Percentiles rank a stretch among this genome's conserved stretches.
These are phyloP conservation scores for Xenops minutus DNA, from an alignment of 2,797 vertebrate genomes.

Conservation along the genomic window DNA sequence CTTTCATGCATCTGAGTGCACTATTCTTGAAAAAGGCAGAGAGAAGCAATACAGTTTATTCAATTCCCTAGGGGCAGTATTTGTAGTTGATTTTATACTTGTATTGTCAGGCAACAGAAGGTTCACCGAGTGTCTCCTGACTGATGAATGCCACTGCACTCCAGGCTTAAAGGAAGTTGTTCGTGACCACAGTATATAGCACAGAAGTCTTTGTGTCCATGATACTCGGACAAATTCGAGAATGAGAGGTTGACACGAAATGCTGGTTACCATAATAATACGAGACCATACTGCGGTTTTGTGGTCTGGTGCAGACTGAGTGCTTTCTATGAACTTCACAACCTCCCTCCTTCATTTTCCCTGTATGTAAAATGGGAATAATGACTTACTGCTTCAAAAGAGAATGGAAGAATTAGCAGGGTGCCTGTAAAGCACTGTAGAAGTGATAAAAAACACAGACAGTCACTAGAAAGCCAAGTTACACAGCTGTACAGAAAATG, in stretches of 20 bases:
- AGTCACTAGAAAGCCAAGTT: neutral
- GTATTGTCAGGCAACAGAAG: neutral
- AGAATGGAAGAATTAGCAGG: neutral
- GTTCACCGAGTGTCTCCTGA: neutral
- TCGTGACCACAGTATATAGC: neutral
- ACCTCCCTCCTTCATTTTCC: neutral
- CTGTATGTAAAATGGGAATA: neutral
- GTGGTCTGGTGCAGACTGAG: neutral
- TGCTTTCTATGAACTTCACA: neutral
- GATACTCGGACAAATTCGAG: neutral
- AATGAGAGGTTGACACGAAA: neutral
- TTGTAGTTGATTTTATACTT: neutral
- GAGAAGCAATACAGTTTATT: neutral
- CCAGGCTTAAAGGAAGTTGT: neutral
- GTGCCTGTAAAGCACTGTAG: neutral
- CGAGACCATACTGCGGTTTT: neutral
- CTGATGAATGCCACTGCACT: neutral
- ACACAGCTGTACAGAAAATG: neutral
- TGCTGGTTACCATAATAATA: neutral
- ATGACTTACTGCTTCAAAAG: neutral
- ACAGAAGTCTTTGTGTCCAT: neutral
- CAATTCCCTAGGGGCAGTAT: neutral
- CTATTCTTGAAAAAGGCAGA: neutral
- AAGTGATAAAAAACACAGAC: neutral
- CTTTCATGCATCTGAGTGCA: neutral